Percentiles rank a stretch among this genome's conserved stretches.
Evolutionary conservation across 2,113 vertebrate species (phyloP).

Genomic region (Ibidorhyncha struthersii): DNA sequence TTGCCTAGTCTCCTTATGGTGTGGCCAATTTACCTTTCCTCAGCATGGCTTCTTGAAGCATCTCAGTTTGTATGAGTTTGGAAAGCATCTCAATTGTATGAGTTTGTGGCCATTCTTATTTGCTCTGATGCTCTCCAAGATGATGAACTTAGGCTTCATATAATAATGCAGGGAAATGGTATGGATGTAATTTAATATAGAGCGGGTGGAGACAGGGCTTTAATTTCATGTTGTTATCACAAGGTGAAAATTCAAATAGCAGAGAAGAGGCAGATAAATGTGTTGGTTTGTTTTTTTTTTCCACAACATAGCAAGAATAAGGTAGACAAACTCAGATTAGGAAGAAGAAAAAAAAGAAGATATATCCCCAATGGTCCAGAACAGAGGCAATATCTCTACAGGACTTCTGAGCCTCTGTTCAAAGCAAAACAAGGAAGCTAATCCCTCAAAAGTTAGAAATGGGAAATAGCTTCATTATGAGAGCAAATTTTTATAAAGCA

Average conservation of each 20-base stretch:
- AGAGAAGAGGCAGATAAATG: background rate
- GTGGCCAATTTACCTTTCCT: background rate
- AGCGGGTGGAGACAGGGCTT: background rate
- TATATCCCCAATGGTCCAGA: background rate
- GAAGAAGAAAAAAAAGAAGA: background rate
- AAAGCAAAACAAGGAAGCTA: constrained; percentile 51
- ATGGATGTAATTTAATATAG: background rate
- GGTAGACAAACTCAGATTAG: background rate
- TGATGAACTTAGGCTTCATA: background rate
- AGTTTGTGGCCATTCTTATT: background rate
- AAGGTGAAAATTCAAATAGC: background rate
- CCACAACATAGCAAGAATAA: background rate
- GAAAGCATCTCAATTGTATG: background rate
- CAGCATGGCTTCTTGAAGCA: background rate
- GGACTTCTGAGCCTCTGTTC: background rate
- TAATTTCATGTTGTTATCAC: background rate
- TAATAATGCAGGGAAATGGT: background rate
- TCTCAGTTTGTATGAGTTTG: background rate
- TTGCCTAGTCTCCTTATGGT: background rate
- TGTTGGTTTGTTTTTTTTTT: background rate
- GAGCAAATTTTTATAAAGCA: constrained; percentile 29
- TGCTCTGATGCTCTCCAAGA: background rate
- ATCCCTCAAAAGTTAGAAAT: constrained; percentile 9
- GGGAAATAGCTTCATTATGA: constrained; percentile 53
- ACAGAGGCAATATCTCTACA: background rate